Evolutionary conservation across 2,113 vertebrate species (phyloP), one percentile per base, ranked within the genome.

Genomic region (Pagrus major): DNA sequence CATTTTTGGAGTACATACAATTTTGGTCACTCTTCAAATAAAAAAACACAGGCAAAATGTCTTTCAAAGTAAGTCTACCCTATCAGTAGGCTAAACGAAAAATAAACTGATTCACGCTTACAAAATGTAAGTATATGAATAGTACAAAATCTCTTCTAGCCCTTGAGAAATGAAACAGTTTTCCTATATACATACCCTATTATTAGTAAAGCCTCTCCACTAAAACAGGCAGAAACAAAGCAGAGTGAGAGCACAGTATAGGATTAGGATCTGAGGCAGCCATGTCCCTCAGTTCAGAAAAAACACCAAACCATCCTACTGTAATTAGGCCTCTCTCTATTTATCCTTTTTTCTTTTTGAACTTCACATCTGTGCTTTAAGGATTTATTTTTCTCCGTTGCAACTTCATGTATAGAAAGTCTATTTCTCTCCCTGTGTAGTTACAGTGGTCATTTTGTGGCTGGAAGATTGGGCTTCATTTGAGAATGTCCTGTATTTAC

Each of bases 321-420:
- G 67, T 83, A 87, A 87, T 81, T 71, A 78, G 37, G 75, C 55
- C 56, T 46, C 58, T 25, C 75, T 72, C 63, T 80, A 67, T 81
- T 78, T 70, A 78, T 52, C 61, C n/a, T 16, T 2, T 21, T 41
- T 54, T 55, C 27, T 71, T 64, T 70, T 81, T 76, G 31, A 88
- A 79, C 64, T 39, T 31, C 41, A 70, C 84, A 86, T 83, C 73
- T 88, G 89, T 33, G 59, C 72, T 39, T 61, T 65, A 46, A 68
- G 72, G 69, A 54, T 49, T 55, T 66, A 11, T 72, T 76, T 60
- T 66, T 29, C 55, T 72, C 44, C 20, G 47, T 60, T 83, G 70
- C 73, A 83, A 56, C 72, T 81, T 66, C 74, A 58, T 4, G 0
- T 60, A 39, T 51, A 33, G 54, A 80, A 41, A 14, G 41, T 56